Evolutionary conservation across 2,888 invertebrate species (phyloP), one percentile per base, ranked within the genome.

Genomic region (Gerris lacustris): DNA sequence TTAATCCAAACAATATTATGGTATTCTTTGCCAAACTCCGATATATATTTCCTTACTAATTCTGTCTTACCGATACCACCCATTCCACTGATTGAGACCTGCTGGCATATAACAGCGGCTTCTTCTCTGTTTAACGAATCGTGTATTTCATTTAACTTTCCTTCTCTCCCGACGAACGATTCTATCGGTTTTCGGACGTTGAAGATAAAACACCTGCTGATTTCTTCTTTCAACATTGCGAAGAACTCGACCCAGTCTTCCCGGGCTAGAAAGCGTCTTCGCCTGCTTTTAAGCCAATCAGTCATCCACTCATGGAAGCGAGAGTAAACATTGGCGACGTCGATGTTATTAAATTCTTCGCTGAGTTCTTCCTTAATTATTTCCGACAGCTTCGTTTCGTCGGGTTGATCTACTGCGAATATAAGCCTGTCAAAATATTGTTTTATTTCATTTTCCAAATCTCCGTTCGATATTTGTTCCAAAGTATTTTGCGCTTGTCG

Each of bases 41-140:
- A 15, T 11, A 15, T 15, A 67, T 72, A 74, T 44, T 62, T 67
- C 63, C 68, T 71, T 6, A 69, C 73, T 17, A 74, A 69, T 47
- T 73, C 74, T 17, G 67, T 73, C 66, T 73, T 74, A 11, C 74
- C 74, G 4, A 73, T 69, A 2, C 74, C 74, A 5, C 72, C 73
- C 5, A 72, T 44, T 17, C 73, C 71, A 62, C 68, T 67, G 31
- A 72, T 67, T 31, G 67, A 45, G 7, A 69, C 69, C 0, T 68
- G 18, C 55, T 71, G 66, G 17, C 5, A 11, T 47, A 45, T 66
- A 18, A 6, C 63, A 43, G 9, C 31, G 31, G 31, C 31, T 31
- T 31, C 31, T 31, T 31, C 31, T 31, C 15, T 55, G 5, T 55
- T 55, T 15, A 55, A 55, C 55, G 9, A 9, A 55, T 55, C 15